Evolutionary conservation across 1,140 invertebrate species (phyloP), one percentile per base, ranked within the genome.

Genomic region (Araneus ventricosus): DNA sequence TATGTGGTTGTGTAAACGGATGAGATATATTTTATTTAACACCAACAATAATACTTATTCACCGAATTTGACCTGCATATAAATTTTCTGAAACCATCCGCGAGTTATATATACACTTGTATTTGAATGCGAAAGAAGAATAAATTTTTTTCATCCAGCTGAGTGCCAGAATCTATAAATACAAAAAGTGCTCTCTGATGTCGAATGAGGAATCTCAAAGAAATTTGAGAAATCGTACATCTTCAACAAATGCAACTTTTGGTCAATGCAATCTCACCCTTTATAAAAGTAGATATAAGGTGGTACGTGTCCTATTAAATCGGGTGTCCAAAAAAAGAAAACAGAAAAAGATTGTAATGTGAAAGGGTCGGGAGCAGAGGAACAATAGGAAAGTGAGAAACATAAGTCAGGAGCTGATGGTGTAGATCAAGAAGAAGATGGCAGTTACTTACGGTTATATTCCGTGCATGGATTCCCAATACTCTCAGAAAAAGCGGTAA

Each of bases 401-500:
- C 85, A 63, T 87, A 87, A 87, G 85, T 87, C 85, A 87, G 57
- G 57, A 61, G 57, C 85, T 87, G 85, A 87, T 87, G 57, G 85
- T 87, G 22, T 30, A 87, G 85, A 87, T 87, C 85, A 61, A 61
- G 30, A 61, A 87, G n/a, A 27, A 87, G 85, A 87, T 63, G 85
- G 85, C 85, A 84, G 57, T 87, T 87, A 61, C 85, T 87, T 87
- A 61, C 52, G 34, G 24, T 34, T 75, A 61, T 87, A 61, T 45
- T 87, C 85, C 85, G 85, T 87, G 85, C 85, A 87, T 87, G 85
- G 85, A 59, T 87, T 87, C 85, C 34, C 85, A 87, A 87, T 87
- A 87, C 59, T 61, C 52, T 34, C 8, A 87, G 34, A 87, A 34
- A 87, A 87, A n/a, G 52, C 52, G n/a, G 85, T 61, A 87, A 87